Evolutionary conservation across 2,113 vertebrate species (phyloP).

Genomic region (Typhlomys cinereus): DNA sequence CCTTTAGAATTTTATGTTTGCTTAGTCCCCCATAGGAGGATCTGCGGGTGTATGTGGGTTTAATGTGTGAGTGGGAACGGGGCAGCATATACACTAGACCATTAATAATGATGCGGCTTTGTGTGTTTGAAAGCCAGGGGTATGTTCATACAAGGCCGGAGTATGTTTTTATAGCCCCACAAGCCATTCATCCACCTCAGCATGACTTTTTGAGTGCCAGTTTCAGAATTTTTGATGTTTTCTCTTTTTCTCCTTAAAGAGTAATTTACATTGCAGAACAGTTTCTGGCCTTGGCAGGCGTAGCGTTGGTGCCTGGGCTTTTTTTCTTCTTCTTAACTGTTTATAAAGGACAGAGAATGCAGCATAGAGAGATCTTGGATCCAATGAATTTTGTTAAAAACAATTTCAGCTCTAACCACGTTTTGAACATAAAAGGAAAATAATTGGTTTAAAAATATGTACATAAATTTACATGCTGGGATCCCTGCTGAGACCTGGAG

Average conservation of each 20-base stretch:
- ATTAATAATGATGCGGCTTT: not conserved
- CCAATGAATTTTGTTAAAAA: constrained; percentile 24
- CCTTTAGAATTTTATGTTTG: not conserved
- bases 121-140: constrained; percentile 37
- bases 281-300: constrained; percentile 23
- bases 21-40: not conserved
- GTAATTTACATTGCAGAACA: constrained; percentile 61
- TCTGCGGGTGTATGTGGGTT: not conserved
- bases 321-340: constrained; percentile 43
- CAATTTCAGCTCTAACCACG: constrained; percentile 17
- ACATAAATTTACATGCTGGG: constrained; percentile 26
- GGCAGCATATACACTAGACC: not conserved
- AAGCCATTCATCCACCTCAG: constrained; percentile 34
- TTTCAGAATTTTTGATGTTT: constrained; percentile 64
- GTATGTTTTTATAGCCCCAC: constrained; percentile 55
- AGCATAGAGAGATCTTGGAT: constrained; percentile 33
- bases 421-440: constrained; percentile 54
- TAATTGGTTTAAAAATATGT: constrained; percentile 48
- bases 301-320: not conserved
- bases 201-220: constrained; percentile 44
- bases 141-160: constrained; percentile 43
- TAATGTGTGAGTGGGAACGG: not conserved
- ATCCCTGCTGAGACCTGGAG: not conserved
- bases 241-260: constrained; percentile 60
- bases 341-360: constrained; percentile 32